Evolutionary conservation across 2,888 invertebrate species (phyloP).

Genomic region (Sesia bembeciformis): DNA sequence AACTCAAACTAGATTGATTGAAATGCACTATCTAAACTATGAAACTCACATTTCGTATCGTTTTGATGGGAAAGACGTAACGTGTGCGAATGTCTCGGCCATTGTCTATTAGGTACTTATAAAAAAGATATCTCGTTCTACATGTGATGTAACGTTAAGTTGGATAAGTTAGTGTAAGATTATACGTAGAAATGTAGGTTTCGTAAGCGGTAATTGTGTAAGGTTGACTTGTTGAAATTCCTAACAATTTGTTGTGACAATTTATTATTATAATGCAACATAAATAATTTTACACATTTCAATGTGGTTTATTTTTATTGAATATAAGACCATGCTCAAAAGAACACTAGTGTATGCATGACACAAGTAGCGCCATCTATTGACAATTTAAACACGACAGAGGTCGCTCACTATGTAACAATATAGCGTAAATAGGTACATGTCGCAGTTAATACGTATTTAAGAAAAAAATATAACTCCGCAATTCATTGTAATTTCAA

Average conservation of each 20-base stretch:
- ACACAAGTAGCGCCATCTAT: too few relatives aligned
- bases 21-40: too few relatives aligned
- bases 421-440: too few relatives aligned
- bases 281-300: slow-evolving; percentile 66
- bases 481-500: too few relatives aligned
- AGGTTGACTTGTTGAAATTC: slow-evolving; percentile 56
- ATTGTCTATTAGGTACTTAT: slow-evolving; percentile 44
- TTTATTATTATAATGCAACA: slow-evolving; percentile 56
- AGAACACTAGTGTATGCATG: too few relatives aligned
- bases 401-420: too few relatives aligned
- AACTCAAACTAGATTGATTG: neutral
- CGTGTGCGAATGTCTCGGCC: slow-evolving; percentile 36
- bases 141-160: slow-evolving; percentile 72
- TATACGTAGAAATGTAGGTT: slow-evolving; percentile 35
- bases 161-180: slow-evolving; percentile 38
- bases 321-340: too few relatives aligned
- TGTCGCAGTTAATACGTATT: too few relatives aligned
- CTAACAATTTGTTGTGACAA: slow-evolving; percentile 59
- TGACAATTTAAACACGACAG: too few relatives aligned
- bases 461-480: too few relatives aligned
- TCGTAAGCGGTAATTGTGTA: slow-evolving; percentile 37
- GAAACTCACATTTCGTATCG: neutral
- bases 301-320: neutral
- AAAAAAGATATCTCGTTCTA: slow-evolving; percentile 64
- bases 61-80: slow-evolving; percentile 38